Base-by-base conservation (phyloP, 2,888 invertebrate species). In the Nomada lathburiana region DNA sequence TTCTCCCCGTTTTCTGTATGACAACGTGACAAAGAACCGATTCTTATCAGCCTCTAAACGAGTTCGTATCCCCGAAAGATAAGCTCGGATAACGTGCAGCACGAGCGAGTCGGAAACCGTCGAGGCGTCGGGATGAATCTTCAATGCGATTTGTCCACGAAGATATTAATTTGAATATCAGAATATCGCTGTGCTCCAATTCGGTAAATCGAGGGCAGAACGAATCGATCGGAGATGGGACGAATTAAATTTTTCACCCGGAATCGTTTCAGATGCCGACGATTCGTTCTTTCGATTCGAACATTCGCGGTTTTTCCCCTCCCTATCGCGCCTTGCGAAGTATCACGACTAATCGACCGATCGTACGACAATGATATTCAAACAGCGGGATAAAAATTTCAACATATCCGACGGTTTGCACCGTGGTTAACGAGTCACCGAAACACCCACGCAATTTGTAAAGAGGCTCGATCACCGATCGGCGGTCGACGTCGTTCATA, bases 101-200 rank as follows among this genome's bases (percentile, higher is more conserved):
- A 23, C 11, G n/a, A 57, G 5, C n/a, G 42, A 47, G 47, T 18
- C 3, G 29, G 50, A 44, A 42, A 18, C 13, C 62, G 20, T 26
- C 67, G 16, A 11, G 47, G 16, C 47, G 57, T 13, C n/a, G n/a
- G 50, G 71, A 81, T 76, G 71, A 82, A 82, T 82, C 82, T 76
- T 63, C 71, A 72, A 81, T 82, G 63, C 71, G 76, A 75, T 80
- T 80, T 80, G 36, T 18, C 44, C 62, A 73, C 60, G 63, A 53
- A 68, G 53, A 26, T 16, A 73, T 57, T 73, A 80, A 79, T 80
- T 80, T 64, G 73, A 79, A 47, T 11, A 16, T 11, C 47, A 16
- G 16, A 13, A 44, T 11, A 44, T 11, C 16, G 3, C 16, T 11
- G 36, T 5, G 36, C 7, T 36, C 7, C 7, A n/a, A 53, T 13